These are phyloP conservation scores for Uria aalge DNA, from an alignment of 2,113 vertebrate genomes.

Conservation along the genomic window DNA sequence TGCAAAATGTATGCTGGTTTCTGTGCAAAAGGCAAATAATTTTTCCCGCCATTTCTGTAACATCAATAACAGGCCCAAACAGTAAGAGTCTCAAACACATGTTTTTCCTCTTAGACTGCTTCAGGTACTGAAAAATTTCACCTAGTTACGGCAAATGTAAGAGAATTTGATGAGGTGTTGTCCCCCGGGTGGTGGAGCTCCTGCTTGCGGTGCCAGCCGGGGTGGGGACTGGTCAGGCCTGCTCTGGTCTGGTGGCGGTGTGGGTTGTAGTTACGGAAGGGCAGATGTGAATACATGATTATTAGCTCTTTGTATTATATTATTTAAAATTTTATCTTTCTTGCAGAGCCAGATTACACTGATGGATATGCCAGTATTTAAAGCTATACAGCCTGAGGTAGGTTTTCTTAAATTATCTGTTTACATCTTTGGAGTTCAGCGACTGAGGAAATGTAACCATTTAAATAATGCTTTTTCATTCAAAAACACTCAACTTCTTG, in stretches of 20 bases:
- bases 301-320: not conserved
- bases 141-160: not conserved
- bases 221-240: not conserved
- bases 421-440: not conserved
- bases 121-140: not conserved
- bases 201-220: not conserved
- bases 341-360: slow-evolving; percentile 92
- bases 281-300: not conserved
- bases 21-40: not conserved
- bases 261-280: not conserved
- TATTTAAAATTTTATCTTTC: not conserved
- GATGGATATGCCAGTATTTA: slow-evolving; percentile 94
- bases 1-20: not conserved
- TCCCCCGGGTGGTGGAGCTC: not conserved
- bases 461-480: not conserved
- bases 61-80: not conserved
- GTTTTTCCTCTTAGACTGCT: not conserved
- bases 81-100: not conserved
- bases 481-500: not conserved
- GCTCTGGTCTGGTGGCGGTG: not conserved
- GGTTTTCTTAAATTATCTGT: slow-evolving; percentile 7
- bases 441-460: not conserved
- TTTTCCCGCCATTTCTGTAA: not conserved
- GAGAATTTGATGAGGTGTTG: accelerated
- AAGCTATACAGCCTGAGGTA: slow-evolving; percentile 95